A percentile compares a stretch with the other conserved stretches of the same genome.
phyloP scores from a whole-genome alignment of 2,888 invertebrate species.

The Cataglyphis cursor region DNA sequence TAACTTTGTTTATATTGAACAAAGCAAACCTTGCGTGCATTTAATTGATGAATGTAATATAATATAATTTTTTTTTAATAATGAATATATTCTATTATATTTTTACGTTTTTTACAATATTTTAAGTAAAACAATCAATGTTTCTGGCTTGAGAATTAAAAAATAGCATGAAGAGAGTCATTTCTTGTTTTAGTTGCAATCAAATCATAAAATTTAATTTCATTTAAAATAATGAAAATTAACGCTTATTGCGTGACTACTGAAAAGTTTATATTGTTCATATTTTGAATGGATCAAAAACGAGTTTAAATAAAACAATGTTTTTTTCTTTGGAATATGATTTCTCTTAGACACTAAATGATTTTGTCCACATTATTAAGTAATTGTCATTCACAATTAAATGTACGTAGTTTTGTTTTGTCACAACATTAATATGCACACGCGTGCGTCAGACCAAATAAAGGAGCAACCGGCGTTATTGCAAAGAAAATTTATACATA shows the following conservation, averaged over 20 bases:
- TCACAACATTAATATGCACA: conserved; percentile 57
- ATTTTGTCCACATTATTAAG: not conserved
- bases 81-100: not conserved
- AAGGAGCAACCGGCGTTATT: conserved; percentile 57
- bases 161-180: not conserved
- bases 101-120: conserved; percentile 5
- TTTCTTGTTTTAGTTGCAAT: not conserved
- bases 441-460: conserved; percentile 73
- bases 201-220: not conserved
- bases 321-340: not conserved
- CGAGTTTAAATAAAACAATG: not conserved
- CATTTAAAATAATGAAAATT: not conserved
- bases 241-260: not conserved
- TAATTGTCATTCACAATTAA: conserved; percentile 24
- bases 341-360: not conserved
- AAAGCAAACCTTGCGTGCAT: conserved; percentile 25
- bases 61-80: not conserved
- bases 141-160: not conserved
- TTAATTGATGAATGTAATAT: conserved; percentile 10
- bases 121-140: not conserved
- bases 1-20: conserved; percentile 28
- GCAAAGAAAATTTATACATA: not conserved
- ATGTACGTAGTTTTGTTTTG: conserved; percentile 27
- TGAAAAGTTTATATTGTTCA: not conserved
- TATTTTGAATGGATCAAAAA: not conserved